Base-by-base conservation (phyloP, 2,797 vertebrate genomes). In the Lophotriccus pileatus region DNA sequence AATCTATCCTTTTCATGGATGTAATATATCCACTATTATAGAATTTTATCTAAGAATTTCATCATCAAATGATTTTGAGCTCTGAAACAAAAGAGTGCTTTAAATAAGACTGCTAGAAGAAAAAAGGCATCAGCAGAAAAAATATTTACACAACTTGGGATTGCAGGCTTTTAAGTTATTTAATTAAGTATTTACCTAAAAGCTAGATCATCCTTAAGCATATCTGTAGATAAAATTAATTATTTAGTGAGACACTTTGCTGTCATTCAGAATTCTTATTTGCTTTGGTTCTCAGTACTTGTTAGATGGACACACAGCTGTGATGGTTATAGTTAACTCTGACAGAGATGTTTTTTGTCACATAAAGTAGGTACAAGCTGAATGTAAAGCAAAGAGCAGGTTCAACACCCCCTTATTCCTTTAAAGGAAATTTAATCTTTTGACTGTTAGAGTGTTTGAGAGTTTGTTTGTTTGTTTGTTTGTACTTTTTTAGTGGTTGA, bases 101-200 rank as follows among this genome's bases (percentile, higher is more conserved):
- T 94, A 81, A 93, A 79, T 60, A 91, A 93, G n/a, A 27, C 70
- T 96, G 20, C 36, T 82, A 59, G 67, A 87, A 88, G 73, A 34
- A 90, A 96, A 94, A 94, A 27, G 49, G 44, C n/a, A 72, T 66
- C 76, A 56, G 52, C 58, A 86, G 6, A 68, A 77, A 74, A 96
- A 94, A 60, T 74, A 87, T 20, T 81, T 82, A 46, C 77, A 59
- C 30, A 81, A 68, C 6, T 90, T 59, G 12, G 25, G 53, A 60
- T 86, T 85, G 91, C 23, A 79, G 28, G 7, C 22, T 89, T 97
- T 92, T 73, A 84, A 68, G 21, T 68, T 59, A 75, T 89, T 96
- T 90, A 59, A 21, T 60, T 93, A 74, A 89, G n/a, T 62, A 53
- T 80, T 88, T 89, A 50, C 60, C 23, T 80, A 49, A 73, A 93